phyloP scores from a whole-genome alignment of 2,113 vertebrate genomes.

The Hippocampus mohnikei region DNA sequence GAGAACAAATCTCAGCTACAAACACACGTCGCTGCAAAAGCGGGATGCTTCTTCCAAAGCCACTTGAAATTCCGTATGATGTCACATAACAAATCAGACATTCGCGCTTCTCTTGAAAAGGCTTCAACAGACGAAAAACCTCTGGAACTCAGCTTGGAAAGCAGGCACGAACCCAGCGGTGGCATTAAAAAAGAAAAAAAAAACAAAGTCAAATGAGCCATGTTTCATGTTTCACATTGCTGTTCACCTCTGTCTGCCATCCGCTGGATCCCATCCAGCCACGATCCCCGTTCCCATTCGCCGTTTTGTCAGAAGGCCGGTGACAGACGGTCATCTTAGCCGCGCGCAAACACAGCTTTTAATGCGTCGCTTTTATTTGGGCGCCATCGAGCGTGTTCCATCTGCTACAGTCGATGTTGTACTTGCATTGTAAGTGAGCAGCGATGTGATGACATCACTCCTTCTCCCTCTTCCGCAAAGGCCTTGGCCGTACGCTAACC shows the following conservation, averaged over 20 bases:
- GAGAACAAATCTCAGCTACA: no score
- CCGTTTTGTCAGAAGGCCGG: slow-evolving; percentile 1
- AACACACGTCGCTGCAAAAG: no score
- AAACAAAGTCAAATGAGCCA: slow-evolving; percentile 21
- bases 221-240: slow-evolving; percentile 36
- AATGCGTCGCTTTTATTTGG: neutral
- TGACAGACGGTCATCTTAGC: slow-evolving; percentile 1
- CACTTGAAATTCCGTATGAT: no score
- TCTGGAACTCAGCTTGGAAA: neutral
- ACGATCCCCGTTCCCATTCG: slow-evolving; percentile 21
- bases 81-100: no score
- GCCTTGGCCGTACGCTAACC: slow-evolving; percentile 94
- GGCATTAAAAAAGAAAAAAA: neutral
- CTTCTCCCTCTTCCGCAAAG: slow-evolving; percentile 58
- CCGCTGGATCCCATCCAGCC: slow-evolving; percentile 33
- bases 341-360: slow-evolving; percentile 5
- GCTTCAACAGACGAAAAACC: no score
- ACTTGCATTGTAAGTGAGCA: neutral
- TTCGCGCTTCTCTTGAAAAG: no score
- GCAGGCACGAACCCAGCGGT: neutral
- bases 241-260: slow-evolving; percentile 34
- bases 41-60: no score
- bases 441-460: neutral
- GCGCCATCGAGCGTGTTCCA: neutral
- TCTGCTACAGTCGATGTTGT: neutral